Evolutionary conservation across 2,888 invertebrate genomes (phyloP).

Genomic region (Dicranocentrus wangi): DNA sequence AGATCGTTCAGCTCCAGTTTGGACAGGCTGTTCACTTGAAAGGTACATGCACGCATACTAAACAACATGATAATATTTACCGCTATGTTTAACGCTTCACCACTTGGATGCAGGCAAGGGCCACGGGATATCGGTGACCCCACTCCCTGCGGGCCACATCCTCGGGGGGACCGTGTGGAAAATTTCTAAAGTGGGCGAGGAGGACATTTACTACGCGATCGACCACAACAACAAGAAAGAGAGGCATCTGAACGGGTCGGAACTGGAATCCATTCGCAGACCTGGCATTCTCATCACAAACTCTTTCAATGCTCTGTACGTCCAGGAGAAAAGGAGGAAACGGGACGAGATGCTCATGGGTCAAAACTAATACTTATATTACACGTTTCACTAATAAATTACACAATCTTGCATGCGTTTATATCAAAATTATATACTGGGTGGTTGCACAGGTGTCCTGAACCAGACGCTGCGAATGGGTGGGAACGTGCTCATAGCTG

Average conservation of each 20-base stretch:
- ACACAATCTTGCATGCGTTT: too few species aligned
- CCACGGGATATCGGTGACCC: conserved; percentile 78
- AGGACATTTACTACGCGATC: conserved; percentile 79
- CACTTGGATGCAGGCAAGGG: too few species aligned
- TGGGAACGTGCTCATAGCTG: conserved; percentile 79
- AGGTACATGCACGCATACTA: too few species aligned
- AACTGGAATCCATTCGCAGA: conserved; percentile 76
- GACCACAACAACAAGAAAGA: conserved; percentile 81
- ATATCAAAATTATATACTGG: too few species aligned
- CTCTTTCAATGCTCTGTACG: conserved; percentile 77
- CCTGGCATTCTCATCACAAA: conserved; percentile 79
- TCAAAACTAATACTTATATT: neutral
- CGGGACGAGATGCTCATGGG: conserved; percentile 78
- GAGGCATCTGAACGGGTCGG: conserved; percentile 78
- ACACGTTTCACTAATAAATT: too few species aligned
- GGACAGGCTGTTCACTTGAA: neutral
- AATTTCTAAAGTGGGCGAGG: conserved; percentile 79
- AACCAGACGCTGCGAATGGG: conserved; percentile 77
- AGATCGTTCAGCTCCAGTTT: conserved; percentile 20
- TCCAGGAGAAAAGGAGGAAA: conserved; percentile 76
- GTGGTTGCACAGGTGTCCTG: conserved; percentile 76
- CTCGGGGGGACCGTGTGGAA: conserved; percentile 80
- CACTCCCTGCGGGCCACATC: conserved; percentile 79
- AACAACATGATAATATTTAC: too few species aligned
- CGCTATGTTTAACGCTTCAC: too few species aligned